Percentiles rank a stretch among this genome's conserved stretches.
These are phyloP conservation scores for Camarhynchus parvulus DNA, from an alignment of 2,113 vertebrate species.

Conservation along the genomic window DNA sequence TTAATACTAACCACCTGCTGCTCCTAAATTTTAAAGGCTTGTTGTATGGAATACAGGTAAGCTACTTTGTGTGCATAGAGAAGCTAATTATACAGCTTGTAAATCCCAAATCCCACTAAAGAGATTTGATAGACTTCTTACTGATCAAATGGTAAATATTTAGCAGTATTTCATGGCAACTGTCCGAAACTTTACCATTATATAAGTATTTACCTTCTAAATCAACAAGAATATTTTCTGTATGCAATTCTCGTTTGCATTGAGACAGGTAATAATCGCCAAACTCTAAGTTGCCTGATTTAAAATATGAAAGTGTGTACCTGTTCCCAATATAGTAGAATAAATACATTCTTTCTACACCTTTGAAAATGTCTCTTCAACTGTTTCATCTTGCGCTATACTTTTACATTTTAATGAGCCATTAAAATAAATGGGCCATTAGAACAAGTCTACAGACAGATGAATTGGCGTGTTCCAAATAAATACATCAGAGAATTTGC, in stretches of 20 bases:
- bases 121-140: background rate
- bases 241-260: background rate
- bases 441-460: background rate
- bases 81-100: background rate
- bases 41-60: background rate
- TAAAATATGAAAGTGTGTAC: background rate
- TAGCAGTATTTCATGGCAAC: background rate
- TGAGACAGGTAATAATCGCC: background rate
- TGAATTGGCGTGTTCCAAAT: background rate
- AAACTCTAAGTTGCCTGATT: background rate
- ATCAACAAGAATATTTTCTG: background rate
- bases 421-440: background rate
- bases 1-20: background rate
- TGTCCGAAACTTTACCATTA: background rate
- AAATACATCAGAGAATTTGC: background rate
- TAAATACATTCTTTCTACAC: background rate
- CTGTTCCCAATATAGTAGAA: background rate
- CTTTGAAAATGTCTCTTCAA: background rate
- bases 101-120: background rate
- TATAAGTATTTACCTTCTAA: background rate
- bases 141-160: background rate
- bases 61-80: background rate
- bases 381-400: background rate
- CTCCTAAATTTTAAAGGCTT: background rate
- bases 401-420: background rate